Evolutionary conservation across 2,113 vertebrate genomes (phyloP), one percentile per base, ranked within the genome.

Genomic region (Alouatta palliata): DNA sequence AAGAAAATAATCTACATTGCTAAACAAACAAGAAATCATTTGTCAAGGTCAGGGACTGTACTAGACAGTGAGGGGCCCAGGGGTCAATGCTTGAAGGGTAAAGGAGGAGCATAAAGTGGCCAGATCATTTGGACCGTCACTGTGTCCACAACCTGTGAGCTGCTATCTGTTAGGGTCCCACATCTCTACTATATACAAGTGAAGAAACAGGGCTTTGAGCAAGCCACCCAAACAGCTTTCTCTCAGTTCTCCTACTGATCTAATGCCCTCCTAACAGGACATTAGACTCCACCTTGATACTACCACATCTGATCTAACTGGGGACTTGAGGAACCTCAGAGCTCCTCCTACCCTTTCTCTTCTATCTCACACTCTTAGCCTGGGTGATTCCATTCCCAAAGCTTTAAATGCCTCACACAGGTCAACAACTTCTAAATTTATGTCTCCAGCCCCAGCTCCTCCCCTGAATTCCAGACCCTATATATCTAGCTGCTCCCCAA

Each of bases 341-440:
- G 68, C 25, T 79, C 35, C 32, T 43, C 70, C 70, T 71, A 88
- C 35, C 27, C 58, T 11, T 61, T 68, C 54, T 81, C 35, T 35
- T 68, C 66, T 40, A 25, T 88, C 47, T 77, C 64, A 45, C 16
- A 8, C 45, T 56, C 81, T 43, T 2, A 58, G 64, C 70, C 27
- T 35, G 35, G 16, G 79, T 89, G 64, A 95, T 20, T 49, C 64
- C 80, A 95, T 66, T 64, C 82, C 43, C 43, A 73, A 10, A 66
- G 45, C 84, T 92, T 94, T 75, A 92, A 94, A 94, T 77, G 70
- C 56, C 52, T 88, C 64, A 64, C 54, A 30, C 32, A 58, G 23
- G 40, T 27, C 27, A 56, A 70, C 79, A 76, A 35, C 43, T 37
- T 88, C 91, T 61, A 88, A 92, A 81, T 95, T 61, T 83, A 0